phyloP scores from a whole-genome alignment of 1,140 invertebrate species.

The Portunus trituberculatus region DNA sequence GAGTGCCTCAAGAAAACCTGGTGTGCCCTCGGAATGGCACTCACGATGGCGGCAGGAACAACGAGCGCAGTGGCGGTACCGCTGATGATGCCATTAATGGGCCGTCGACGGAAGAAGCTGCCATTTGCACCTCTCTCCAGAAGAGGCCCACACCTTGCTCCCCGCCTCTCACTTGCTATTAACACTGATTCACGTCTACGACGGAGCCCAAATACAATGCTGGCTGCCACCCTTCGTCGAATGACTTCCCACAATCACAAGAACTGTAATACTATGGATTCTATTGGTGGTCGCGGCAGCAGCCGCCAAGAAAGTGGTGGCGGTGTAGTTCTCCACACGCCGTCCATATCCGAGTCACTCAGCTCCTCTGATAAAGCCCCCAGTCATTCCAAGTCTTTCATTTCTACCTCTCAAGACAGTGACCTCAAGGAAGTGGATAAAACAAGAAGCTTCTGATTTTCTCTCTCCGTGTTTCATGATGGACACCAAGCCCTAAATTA shows the following conservation, averaged over 20 bases:
- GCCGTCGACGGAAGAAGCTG: neutral
- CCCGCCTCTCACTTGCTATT: neutral
- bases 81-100: slow-evolving; percentile 48
- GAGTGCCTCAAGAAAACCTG: slow-evolving; percentile 49
- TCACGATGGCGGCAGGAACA: slow-evolving; percentile 56
- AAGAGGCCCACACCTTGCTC: neutral
- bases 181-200: neutral
- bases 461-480: too few relatives aligned
- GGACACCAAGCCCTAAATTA: too few relatives aligned
- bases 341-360: too few relatives aligned
- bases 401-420: too few relatives aligned
- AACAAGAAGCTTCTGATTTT: too few relatives aligned
- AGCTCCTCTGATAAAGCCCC: too few relatives aligned
- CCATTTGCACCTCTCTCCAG: neutral
- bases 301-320: too few relatives aligned
- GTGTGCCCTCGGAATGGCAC: slow-evolving; percentile 59
- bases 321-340: too few relatives aligned
- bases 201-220: neutral
- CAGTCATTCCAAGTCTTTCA: too few relatives aligned
- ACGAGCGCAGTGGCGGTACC: slow-evolving; percentile 57
- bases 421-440: too few relatives aligned
- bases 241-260: neutral
- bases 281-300: too few relatives aligned
- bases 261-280: neutral
- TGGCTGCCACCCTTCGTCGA: neutral